Evolutionary conservation across 2,113 vertebrate species (phyloP), one percentile per base, ranked within the genome.

Genomic region (Bubo scandiacus): DNA sequence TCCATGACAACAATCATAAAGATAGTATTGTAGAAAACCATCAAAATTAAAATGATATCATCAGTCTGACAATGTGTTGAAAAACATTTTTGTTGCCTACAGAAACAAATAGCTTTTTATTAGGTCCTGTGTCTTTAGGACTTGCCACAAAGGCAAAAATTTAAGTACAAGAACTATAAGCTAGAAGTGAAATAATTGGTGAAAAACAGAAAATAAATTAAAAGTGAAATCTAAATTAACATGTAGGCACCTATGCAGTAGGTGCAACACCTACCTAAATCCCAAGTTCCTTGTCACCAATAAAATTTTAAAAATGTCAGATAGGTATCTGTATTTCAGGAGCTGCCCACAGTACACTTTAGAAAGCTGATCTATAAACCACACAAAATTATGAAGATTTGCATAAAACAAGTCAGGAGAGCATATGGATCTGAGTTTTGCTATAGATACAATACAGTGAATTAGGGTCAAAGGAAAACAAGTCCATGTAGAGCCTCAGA

Each of bases 21-120:
- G 73, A 90, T 2, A 23, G 30, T 59, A 62, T 54, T 65, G 52
- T 63, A 96, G 57, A 12, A 96, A 96, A 95, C 20, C 74, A 91
- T 92, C 86, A 86, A 94, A 93, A 96, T 91, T 43, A 74, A 82
- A 86, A 86, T 94, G 17, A 86, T 65, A 91, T 54, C 55, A 87
- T 47, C 68, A 81, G 34, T 74, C 58, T 94, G 94, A 94, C 34
- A 96, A 71, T 40, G 57, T 91, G 45, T 58, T 77, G 66, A 45
- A 70, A 97, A 96, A 84, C 34, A 86, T 27, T 78, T 67, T 5
- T 91, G 96, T 97, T 34, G 23, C 86, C 90, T 90, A 12, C 58
- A 91, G 84, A 51, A 96, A 97, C 78, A 92, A 93, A 87, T 67
- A 30, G 12, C 6, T 47, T 59, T 94, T 91, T 88, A 40, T 96